Conservation (phyloP, 1,140 invertebrate genomes). For the Aphidius ervi region DNA sequence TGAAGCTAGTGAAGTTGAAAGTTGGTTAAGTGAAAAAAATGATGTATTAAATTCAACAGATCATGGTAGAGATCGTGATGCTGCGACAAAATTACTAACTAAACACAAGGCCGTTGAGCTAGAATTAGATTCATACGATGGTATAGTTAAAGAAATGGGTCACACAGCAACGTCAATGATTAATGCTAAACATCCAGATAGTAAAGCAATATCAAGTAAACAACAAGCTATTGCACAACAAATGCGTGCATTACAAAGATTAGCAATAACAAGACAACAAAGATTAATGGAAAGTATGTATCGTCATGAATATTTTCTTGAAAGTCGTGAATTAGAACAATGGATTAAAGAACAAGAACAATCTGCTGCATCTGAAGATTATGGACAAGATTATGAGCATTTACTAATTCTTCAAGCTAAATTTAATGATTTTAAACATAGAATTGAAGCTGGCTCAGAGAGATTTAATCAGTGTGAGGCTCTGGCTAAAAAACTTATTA, state of each 20-base stretch:
- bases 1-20: constrained; percentile 88
- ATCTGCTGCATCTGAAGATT: constrained; percentile 88
- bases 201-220: constrained; percentile 72
- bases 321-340: constrained; percentile 84
- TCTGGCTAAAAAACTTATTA: constrained; percentile 83
- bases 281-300: constrained; percentile 87
- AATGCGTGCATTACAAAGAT: constrained; percentile 74
- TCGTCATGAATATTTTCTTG: constrained; percentile 88
- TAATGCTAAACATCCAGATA: constrained; percentile 70
- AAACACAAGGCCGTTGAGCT: constrained; percentile 91
- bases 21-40: constrained; percentile 85
- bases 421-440: constrained; percentile 93
- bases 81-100: constrained; percentile 84
- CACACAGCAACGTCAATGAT: constrained; percentile 79
- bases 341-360: constrained; percentile 94
- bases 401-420: constrained; percentile 82
- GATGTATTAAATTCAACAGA: constrained; percentile 77
- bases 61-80: constrained; percentile 82
- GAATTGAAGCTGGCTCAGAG: constrained; percentile 86
- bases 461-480: constrained; percentile 90
- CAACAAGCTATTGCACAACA: constrained; percentile 75
- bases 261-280: constrained; percentile 75
- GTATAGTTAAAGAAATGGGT: constrained; percentile 89
- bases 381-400: constrained; percentile 96
- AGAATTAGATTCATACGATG: constrained; percentile 89